These are phyloP conservation scores for Sebastes steindachneri DNA, from an alignment of 2,797 vertebrate genomes.

Conservation along the genomic window DNA sequence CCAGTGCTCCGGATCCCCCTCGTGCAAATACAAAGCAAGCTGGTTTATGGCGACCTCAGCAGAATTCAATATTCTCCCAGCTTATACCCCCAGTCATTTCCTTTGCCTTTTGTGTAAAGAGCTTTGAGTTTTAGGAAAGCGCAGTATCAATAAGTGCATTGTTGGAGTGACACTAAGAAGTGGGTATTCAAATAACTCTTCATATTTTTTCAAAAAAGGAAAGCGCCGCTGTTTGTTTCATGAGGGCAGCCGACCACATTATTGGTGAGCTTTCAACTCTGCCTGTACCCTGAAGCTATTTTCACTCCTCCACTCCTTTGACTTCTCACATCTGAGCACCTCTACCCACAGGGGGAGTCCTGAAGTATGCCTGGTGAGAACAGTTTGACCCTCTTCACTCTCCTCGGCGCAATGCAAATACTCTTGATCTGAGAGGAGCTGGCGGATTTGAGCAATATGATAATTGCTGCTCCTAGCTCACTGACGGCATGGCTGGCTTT, in stretches of 20 bases:
- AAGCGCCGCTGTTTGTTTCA: slow-evolving; percentile 58
- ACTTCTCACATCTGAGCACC: slow-evolving; percentile 50
- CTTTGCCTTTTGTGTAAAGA: slow-evolving; percentile 67
- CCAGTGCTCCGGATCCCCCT: slow-evolving; percentile 35
- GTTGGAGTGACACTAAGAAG: slow-evolving; percentile 70
- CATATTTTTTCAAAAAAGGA: slow-evolving; percentile 39
- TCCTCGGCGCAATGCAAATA: slow-evolving; percentile 70
- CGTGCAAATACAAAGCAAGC: slow-evolving; percentile 64
- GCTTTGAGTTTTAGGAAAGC: slow-evolving; percentile 68
- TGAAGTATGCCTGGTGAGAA: slow-evolving; percentile 63
- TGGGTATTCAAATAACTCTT: slow-evolving; percentile 61
- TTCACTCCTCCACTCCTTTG: slow-evolving; percentile 37
- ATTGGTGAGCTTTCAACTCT: slow-evolving; percentile 59
- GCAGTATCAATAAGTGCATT: slow-evolving; percentile 74
- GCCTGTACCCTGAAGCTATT: slow-evolving; percentile 47
- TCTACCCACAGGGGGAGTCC: slow-evolving; percentile 57
- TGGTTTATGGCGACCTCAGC: slow-evolving; percentile 69
- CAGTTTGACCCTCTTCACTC: slow-evolving; percentile 77
- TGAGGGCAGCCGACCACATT: slow-evolving; percentile 35
- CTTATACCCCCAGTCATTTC: slow-evolving; percentile 63
- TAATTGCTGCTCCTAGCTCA: slow-evolving; percentile 54
- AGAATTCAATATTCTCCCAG: slow-evolving; percentile 65
- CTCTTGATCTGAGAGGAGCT: slow-evolving; percentile 64
- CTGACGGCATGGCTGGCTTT: neutral
- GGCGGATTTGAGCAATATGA: slow-evolving; percentile 64